Percentiles rank a stretch among this genome's conserved stretches.
Evolutionary conservation across 2,797 vertebrate genomes (phyloP).

Genomic region (Periophthalmus magnuspinnatus): DNA sequence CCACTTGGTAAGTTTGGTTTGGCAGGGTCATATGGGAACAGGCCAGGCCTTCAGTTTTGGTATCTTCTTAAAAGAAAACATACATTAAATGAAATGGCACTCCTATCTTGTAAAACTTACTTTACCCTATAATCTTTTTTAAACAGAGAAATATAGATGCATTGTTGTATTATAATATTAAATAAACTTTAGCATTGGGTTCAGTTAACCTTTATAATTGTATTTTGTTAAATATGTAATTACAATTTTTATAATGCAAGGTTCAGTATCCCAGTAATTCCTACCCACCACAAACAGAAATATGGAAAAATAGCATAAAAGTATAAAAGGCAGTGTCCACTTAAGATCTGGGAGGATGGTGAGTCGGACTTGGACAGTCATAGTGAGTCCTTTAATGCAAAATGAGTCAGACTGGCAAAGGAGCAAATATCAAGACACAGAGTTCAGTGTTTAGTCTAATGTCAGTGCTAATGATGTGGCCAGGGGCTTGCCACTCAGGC

Average conservation of each 20-base stretch:
- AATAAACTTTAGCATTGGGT: neutral
- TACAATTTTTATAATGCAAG: constrained; percentile 27
- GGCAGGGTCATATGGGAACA: constrained; percentile 54
- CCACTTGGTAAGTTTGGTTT: constrained; percentile 56
- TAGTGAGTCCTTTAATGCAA: constrained; percentile 42
- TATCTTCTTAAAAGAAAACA: constrained; percentile 40
- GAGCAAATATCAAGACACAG: constrained; percentile 36
- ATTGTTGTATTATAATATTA: neutral
- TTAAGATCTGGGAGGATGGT: constrained; percentile 34
- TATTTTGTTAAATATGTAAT: constrained; percentile 15
- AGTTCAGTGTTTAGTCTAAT: constrained; percentile 58
- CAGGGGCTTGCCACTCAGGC: constrained; percentile 47
- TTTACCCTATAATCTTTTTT: neutral
- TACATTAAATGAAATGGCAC: constrained; percentile 32
- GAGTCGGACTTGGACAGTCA: constrained; percentile 37
- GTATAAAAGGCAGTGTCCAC: constrained; percentile 50
- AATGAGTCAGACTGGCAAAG: constrained; percentile 62
- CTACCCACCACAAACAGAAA: constrained; percentile 38
- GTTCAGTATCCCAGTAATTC: constrained; percentile 27
- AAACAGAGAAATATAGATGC: neutral
- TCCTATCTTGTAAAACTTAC: constrained; percentile 19
- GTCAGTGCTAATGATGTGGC: constrained; percentile 66
- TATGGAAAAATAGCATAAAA: constrained; percentile 46
- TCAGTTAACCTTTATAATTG: constrained; percentile 23
- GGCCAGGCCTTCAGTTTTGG: constrained; percentile 40